Evolutionary conservation across 1,140 invertebrate genomes (phyloP).

Genomic region (Protaetia brevitarsis): DNA sequence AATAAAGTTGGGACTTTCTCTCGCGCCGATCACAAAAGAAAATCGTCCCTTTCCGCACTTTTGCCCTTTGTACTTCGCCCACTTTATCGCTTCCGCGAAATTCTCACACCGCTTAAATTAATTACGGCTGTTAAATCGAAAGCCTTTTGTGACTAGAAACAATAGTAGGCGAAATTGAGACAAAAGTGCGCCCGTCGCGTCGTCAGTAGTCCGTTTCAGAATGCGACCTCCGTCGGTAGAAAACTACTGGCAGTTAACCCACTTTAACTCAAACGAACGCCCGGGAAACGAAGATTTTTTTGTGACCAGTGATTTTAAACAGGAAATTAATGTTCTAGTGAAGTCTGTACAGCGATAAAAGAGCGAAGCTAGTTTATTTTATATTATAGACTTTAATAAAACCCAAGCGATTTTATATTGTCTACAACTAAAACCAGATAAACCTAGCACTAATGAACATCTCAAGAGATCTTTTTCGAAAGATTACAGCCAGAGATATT

Average conservation of each 20-base stretch:
- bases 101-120: constrained; percentile 6
- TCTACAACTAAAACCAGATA: too few relatives aligned
- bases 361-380: too few relatives aligned
- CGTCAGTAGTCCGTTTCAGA: background rate
- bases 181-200: background rate
- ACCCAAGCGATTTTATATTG: too few relatives aligned
- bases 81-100: constrained; percentile 2
- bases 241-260: background rate
- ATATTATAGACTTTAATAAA: too few relatives aligned
- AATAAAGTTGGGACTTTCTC: constrained; percentile 16
- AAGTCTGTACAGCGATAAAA: too few relatives aligned
- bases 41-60: background rate
- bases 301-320: too few relatives aligned
- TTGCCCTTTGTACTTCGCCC: background rate
- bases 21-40: background rate
- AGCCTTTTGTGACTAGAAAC: constrained; percentile 5
- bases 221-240: background rate
- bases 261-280: background rate
- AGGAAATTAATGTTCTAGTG: too few relatives aligned
- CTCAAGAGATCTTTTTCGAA: too few relatives aligned
- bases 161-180: background rate
- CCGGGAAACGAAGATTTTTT: too few relatives aligned
- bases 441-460: too few relatives aligned
- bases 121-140: constrained; percentile 15
- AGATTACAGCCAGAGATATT: too few relatives aligned